Conservation (phyloP, 2,888 invertebrate genomes). For the Tipula unca region DNA sequence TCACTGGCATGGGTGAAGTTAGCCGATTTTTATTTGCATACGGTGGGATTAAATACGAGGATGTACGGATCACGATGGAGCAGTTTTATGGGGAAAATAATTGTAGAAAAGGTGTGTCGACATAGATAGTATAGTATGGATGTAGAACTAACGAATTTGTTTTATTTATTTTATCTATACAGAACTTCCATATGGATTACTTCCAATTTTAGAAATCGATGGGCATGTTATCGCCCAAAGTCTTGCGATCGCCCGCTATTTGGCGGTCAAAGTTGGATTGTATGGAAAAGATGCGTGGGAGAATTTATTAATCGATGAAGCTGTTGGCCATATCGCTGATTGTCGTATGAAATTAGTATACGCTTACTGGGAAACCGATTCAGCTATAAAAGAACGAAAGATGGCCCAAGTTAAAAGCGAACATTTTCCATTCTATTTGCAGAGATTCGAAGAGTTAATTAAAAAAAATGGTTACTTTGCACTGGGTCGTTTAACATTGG, state of each 20-base stretch:
- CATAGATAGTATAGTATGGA: background rate
- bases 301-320: background rate
- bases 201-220: background rate
- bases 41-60: constrained; percentile 52
- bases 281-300: background rate
- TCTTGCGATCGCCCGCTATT: background rate
- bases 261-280: background rate
- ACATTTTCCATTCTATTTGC: background rate
- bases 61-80: constrained; percentile 47
- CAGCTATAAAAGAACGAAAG: background rate
- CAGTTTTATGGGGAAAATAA: background rate
- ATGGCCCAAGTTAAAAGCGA: background rate
- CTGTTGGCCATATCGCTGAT: background rate
- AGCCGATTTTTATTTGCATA: constrained; percentile 54
- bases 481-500: background rate
- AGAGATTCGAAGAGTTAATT: background rate
- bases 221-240: background rate
- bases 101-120: background rate
- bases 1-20: constrained; percentile 54
- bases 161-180: background rate
- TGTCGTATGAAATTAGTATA: background rate
- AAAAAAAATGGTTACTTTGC: background rate
- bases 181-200: background rate
- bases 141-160: background rate
- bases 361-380: background rate